Percentiles rank a stretch among this genome's conserved stretches.
Evolutionary conservation across 2,888 invertebrate species (phyloP).

Genomic region (Toxonevra muliebris): DNA sequence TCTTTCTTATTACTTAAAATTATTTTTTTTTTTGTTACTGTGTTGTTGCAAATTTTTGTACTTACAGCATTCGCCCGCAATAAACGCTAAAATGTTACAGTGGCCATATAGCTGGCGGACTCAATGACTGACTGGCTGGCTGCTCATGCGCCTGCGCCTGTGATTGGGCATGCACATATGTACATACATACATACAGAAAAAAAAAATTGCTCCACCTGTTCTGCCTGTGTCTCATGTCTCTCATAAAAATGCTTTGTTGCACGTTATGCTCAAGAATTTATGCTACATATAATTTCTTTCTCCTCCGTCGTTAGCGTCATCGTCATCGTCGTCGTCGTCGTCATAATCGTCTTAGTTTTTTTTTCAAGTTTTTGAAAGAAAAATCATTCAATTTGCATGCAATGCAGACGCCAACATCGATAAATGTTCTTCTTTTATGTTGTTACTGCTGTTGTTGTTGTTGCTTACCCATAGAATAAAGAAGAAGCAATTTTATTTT

Average conservation of each 20-base stretch:
- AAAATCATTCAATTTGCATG: constrained; percentile 55
- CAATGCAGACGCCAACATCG: constrained; percentile 25
- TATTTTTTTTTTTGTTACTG: not conserved
- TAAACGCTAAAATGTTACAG: not conserved
- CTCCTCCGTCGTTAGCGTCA: no score
- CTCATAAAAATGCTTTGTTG: constrained; percentile 24
- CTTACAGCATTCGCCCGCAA: not conserved
- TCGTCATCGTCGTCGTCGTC: no score
- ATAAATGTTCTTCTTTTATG: constrained; percentile 12
- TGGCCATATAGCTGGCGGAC: constrained; percentile 24
- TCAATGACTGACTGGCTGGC: constrained; percentile 17
- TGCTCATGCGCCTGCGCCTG: constrained; percentile 16
- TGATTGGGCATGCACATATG: not conserved
- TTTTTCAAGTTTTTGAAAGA: constrained; percentile 26
- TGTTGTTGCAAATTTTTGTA: constrained; percentile 6
- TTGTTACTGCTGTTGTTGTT: constrained; percentile 3
- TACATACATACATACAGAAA: constrained; percentile 34
- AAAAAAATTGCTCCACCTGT: constrained; percentile 30
- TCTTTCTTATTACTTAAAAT: not conserved
- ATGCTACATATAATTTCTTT: constrained; percentile 5
- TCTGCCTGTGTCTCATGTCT: constrained; percentile 19
- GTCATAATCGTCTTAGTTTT: no score
- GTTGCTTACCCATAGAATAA: not conserved
- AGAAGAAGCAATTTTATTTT: no score
- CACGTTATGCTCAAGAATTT: constrained; percentile 21